Evolutionary conservation across 2,113 vertebrate species (phyloP).

Genomic region (Protobothrops mucrosquamatus): DNA sequence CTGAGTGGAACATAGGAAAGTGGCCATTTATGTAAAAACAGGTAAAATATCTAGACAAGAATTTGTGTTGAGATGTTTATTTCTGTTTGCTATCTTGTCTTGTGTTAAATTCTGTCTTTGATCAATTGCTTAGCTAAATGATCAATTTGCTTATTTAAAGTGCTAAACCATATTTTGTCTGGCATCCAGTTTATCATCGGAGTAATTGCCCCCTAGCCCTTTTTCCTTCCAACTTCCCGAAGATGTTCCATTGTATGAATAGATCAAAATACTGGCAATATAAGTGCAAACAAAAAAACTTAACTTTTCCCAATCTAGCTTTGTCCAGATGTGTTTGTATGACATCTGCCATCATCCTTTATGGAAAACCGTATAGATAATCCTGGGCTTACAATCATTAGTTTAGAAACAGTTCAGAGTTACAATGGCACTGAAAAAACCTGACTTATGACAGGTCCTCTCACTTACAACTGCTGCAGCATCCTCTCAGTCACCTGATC

Average conservation of each 20-base stretch:
- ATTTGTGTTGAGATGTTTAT: background rate
- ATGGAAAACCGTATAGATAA: background rate
- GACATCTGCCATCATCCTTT: background rate
- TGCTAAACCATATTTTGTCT: background rate
- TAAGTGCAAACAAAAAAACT: background rate
- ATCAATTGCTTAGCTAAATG: too few relatives aligned
- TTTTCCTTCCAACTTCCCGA: background rate
- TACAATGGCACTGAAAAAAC: background rate
- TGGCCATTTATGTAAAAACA: background rate
- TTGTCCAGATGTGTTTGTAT: background rate
- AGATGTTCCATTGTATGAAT: background rate
- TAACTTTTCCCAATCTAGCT: background rate
- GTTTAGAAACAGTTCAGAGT: background rate
- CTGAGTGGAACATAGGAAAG: background rate
- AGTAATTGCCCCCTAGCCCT: background rate
- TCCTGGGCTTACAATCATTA: background rate
- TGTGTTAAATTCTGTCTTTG: background rate
- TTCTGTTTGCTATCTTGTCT: background rate
- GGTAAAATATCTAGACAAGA: background rate
- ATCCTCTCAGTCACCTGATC: background rate
- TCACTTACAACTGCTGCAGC: background rate
- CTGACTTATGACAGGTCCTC: background rate
- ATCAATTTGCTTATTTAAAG: background rate
- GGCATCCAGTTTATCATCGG: background rate
- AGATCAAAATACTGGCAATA: background rate